Evolutionary conservation across 1,140 invertebrate species (phyloP).

Genomic region (Brachionus manjavacas): DNA sequence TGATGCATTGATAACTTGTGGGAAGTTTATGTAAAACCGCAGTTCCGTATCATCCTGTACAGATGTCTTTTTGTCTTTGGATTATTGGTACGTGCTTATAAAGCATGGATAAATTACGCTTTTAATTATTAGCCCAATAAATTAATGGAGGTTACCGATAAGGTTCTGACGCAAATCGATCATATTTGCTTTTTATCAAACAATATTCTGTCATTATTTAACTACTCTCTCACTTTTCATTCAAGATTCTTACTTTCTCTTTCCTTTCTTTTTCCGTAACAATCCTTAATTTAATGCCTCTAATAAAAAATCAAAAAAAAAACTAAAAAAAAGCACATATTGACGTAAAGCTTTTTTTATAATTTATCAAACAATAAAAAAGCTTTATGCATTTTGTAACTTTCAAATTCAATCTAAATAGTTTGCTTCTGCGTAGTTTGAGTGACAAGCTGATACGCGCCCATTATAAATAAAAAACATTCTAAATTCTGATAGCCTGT

Average conservation of each 20-base stretch:
- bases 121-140: background rate
- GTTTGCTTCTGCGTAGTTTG: background rate
- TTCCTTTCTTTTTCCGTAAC: background rate
- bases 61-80: background rate
- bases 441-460: background rate
- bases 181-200: background rate
- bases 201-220: background rate
- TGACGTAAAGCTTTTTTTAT: background rate
- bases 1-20: background rate
- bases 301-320: background rate
- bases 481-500: background rate
- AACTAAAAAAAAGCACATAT: background rate
- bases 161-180: background rate
- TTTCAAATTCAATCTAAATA: background rate
- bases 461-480: background rate
- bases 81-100: background rate
- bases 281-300: background rate
- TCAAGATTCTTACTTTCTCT: background rate
- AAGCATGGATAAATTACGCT: background rate
- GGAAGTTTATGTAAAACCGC: background rate
- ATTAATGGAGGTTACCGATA: background rate
- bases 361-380: background rate
- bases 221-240: background rate
- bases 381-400: background rate
- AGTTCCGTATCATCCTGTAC: background rate